These are phyloP conservation scores for Tyria jacobaeae DNA, from an alignment of 2,888 invertebrate genomes.

Conservation along the genomic window DNA sequence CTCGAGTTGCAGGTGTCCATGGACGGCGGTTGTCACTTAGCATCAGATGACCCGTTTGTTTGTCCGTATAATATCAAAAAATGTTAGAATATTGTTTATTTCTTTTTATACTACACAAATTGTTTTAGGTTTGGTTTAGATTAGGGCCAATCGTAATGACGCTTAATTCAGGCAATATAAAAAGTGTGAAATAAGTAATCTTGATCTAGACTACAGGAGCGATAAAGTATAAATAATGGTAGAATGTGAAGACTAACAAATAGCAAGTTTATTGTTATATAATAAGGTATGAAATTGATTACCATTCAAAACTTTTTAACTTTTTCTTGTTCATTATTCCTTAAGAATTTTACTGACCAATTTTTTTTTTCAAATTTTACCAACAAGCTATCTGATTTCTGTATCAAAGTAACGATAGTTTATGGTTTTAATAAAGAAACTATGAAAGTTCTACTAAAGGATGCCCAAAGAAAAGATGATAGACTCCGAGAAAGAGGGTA, in stretches of 20 bases:
- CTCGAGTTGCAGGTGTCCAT: no score
- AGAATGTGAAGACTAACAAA: constrained; percentile 11
- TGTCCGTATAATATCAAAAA: no score
- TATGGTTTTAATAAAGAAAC: no score
- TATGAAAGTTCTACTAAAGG: no score
- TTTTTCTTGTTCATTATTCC: not conserved
- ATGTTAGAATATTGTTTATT: not conserved
- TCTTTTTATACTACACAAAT: not conserved
- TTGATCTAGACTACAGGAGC: constrained; percentile 39
- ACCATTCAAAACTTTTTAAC: no score
- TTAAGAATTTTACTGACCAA: not conserved
- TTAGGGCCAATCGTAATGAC: constrained; percentile 29
- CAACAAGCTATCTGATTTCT: not conserved
- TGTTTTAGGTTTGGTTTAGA: constrained; percentile 43
- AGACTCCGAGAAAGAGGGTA: no score
- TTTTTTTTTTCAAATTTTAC: not conserved
- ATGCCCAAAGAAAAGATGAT: no score
- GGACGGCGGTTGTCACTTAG: no score
- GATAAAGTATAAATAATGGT: constrained; percentile 7
- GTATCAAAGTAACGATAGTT: no score
- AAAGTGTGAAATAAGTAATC: constrained; percentile 40
- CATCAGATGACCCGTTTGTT: no score
- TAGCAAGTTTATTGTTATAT: not conserved
- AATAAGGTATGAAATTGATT: not conserved
- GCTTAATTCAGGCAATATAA: constrained; percentile 33